These are phyloP conservation scores for Hypolimnas misippus DNA, from an alignment of 2,888 invertebrate genomes.

Conservation along the genomic window DNA sequence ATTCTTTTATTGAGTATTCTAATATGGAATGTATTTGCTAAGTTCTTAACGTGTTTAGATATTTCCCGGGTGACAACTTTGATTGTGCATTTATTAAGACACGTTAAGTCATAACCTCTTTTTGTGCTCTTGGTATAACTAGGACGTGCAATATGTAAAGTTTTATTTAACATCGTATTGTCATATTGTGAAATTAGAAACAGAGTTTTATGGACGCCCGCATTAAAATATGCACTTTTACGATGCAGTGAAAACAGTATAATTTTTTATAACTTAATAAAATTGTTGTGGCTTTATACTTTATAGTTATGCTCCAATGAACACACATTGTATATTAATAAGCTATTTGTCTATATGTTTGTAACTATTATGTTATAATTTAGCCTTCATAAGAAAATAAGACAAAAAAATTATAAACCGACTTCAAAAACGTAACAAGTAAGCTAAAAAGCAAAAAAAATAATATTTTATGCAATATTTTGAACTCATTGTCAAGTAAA, in stretches of 20 bases:
- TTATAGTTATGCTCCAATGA: neutral
- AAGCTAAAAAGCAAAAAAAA: too few species aligned
- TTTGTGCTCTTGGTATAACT: neutral
- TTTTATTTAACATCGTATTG: neutral
- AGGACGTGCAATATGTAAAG: neutral
- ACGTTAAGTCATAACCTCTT: neutral
- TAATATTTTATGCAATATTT: too few species aligned
- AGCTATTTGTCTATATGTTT: neutral
- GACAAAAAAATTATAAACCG: neutral
- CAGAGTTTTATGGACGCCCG: neutral
- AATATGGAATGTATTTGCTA: neutral
- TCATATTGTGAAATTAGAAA: conserved; percentile 7
- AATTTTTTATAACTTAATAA: neutral
- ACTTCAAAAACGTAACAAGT: too few species aligned
- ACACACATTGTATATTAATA: neutral
- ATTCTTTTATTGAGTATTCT: neutral
- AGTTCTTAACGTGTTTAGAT: neutral
- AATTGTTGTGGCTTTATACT: neutral
- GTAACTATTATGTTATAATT: neutral
- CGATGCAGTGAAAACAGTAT: neutral
- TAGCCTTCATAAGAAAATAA: too few species aligned
- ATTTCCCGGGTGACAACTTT: neutral
- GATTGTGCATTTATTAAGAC: neutral
- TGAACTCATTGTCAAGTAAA: too few species aligned
- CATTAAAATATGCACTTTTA: conserved; percentile 4